Base-by-base conservation (phyloP, 2,888 invertebrate species). In the Agapostemon virescens region DNA sequence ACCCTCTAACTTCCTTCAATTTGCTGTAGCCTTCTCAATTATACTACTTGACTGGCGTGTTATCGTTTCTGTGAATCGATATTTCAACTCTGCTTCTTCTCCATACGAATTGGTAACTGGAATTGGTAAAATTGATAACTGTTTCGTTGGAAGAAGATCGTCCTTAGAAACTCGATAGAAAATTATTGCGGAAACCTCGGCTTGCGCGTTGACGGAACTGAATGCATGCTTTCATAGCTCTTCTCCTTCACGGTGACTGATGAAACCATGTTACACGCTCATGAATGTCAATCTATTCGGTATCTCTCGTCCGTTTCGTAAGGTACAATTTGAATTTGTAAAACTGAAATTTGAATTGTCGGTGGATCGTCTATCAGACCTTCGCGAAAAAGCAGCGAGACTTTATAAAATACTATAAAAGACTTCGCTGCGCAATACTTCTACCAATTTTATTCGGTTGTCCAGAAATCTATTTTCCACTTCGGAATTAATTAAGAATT, bases 161-260 rank as follows among this genome's bases (percentile, higher is more conserved):
- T 0, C 11, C 20, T 20, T 33, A 4, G 30, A 33, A 30, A 26
- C 15, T 58, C 15, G 15, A 58, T 58, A 26, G 4, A 30, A 20
- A 61, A 33, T 61, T 33, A 61, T 11, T 20, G 30, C 20, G 33
- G 63, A 36, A 63, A 63, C 20, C n/a, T 13, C 33, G 11, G 36
- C 36, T 63, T n/a, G 11, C 13, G 63, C 63, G 33, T 63, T 36
- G 61, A 61, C 61, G 58, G 58, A 30, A 58, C 61, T 20, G 36
- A 33, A 33, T 33, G n/a, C 3, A 15, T 33, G 20, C 61, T 61
- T 61, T 61, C 61, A 2, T 33, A 20, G 58, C 15, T 58, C 61
- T 20, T 36, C 20, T 61, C 20, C n/a, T 20, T 33, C 20, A 61
- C 61, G 20, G 33, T 33, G 33, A n/a, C 20, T 20, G 61, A 33